phyloP scores from a whole-genome alignment of 2,113 vertebrate genomes.

The Clarias gariepinus region DNA sequence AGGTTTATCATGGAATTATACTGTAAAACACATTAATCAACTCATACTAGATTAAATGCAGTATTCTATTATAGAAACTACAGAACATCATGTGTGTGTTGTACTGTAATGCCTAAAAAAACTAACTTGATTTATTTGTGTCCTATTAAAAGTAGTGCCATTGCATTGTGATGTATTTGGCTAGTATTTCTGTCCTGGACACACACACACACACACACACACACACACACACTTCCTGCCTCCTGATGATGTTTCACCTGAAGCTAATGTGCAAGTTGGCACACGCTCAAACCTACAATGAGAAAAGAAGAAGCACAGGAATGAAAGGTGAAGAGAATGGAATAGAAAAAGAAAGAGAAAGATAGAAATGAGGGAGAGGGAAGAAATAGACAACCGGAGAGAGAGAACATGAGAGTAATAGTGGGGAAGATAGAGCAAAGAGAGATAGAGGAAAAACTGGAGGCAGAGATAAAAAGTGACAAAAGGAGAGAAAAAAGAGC shows the following conservation, averaged over 20 bases:
- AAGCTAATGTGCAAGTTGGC: not conserved
- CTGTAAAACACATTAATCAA: not conserved
- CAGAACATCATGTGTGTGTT: not conserved
- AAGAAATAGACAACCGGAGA: not conserved
- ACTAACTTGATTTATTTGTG: not conserved
- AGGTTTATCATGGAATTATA: not conserved
- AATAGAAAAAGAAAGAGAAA: not conserved
- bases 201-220: not conserved
- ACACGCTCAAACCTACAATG: not conserved
- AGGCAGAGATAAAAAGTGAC: too few relatives aligned
- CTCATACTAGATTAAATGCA: not conserved
- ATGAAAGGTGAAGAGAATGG: not conserved
- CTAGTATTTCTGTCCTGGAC: not conserved
- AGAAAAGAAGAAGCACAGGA: not conserved
- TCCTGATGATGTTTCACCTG: not conserved
- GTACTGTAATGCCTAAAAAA: not conserved
- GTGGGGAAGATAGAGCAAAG: not conserved
- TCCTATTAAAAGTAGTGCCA: slow-evolving; percentile 5
- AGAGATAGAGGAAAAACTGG: not conserved
- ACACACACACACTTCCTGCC: not conserved
- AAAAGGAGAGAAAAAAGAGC: not conserved
- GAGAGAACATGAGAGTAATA: not conserved
- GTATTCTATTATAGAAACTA: not conserved
- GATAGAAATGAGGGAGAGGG: not conserved
- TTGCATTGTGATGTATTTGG: slow-evolving; percentile 1